Conservation (phyloP, 2,113 vertebrate species). For the Cephalopterus ornatus region DNA sequence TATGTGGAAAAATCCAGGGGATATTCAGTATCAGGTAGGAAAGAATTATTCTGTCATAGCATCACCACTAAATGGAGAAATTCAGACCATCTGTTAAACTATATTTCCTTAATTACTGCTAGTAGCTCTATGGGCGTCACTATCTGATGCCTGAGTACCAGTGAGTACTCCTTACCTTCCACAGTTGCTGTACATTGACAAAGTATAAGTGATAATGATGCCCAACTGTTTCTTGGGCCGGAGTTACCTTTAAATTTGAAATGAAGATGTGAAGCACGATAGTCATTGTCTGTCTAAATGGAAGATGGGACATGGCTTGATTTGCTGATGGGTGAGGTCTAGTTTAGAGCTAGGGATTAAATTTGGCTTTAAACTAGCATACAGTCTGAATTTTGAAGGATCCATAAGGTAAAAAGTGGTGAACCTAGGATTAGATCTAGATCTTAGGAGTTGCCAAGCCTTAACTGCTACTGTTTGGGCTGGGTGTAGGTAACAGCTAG, state of each 20-base stretch:
- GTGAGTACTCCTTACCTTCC: not conserved
- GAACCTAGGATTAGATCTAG: not conserved
- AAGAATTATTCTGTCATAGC: not conserved
- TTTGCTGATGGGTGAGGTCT: not conserved
- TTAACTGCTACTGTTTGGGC: not conserved
- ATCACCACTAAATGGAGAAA: not conserved
- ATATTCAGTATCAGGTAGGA: conserved; percentile 52
- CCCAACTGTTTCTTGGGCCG: not conserved
- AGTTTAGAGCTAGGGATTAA: not conserved
- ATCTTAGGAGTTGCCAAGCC: not conserved
- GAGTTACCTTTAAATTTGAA: not conserved
- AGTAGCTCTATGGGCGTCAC: not conserved
- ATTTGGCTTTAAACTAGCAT: not conserved
- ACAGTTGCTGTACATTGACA: not conserved
- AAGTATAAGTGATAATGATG: not conserved
- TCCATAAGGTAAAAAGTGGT: not conserved
- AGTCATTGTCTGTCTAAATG: not conserved
- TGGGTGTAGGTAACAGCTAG: not conserved
- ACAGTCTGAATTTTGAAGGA: not conserved
- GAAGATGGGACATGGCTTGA: not conserved
- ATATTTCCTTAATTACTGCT: not conserved
- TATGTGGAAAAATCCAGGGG: not conserved
- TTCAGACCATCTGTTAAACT: not conserved
- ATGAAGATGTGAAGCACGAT: not conserved
- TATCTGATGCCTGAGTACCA: not conserved